These are phyloP conservation scores for Drosophila asahinai DNA, from an alignment of 1,140 invertebrate genomes.

Conservation along the genomic window DNA sequence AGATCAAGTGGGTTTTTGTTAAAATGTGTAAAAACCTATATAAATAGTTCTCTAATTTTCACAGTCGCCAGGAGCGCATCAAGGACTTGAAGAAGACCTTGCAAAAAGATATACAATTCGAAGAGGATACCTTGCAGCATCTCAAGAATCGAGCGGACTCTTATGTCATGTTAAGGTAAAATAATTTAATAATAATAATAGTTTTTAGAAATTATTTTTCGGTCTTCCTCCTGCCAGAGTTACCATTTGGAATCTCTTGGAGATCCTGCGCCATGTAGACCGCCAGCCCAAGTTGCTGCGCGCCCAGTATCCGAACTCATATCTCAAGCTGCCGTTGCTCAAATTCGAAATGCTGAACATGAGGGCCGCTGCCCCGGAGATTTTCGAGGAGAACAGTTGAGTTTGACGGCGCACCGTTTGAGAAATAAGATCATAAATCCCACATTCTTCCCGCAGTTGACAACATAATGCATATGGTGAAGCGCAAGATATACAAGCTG, in stretches of 20 bases:
- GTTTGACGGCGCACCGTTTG: not conserved
- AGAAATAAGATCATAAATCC: not conserved
- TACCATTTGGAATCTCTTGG: constrained; percentile 71
- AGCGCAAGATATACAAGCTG: constrained; percentile 71
- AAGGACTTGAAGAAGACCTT: constrained; percentile 56
- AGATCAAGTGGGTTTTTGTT: constrained; percentile 60
- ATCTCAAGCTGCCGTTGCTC: constrained; percentile 74
- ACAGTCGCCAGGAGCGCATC: constrained; percentile 67
- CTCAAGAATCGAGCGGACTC: constrained; percentile 73
- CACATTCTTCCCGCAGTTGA: constrained; percentile 54
- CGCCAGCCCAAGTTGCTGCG: constrained; percentile 59
- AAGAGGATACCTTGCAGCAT: constrained; percentile 47
- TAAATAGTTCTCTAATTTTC: too few species aligned
- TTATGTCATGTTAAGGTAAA: constrained; percentile 66
- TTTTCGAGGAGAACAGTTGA: constrained; percentile 78
- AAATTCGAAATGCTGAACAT: constrained; percentile 81
- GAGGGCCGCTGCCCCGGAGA: constrained; percentile 72
- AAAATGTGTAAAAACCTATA: too few species aligned
- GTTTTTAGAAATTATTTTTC: not conserved
- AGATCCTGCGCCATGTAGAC: constrained; percentile 74
- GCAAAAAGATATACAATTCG: constrained; percentile 31
- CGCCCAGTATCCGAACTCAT: constrained; percentile 71
- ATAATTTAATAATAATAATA: too few species aligned
- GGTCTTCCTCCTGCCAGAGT: constrained; percentile 32
- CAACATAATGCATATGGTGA: constrained; percentile 65